Conservation (phyloP, 1,140 invertebrate species). For the Drosophila gunungcola region DNA sequence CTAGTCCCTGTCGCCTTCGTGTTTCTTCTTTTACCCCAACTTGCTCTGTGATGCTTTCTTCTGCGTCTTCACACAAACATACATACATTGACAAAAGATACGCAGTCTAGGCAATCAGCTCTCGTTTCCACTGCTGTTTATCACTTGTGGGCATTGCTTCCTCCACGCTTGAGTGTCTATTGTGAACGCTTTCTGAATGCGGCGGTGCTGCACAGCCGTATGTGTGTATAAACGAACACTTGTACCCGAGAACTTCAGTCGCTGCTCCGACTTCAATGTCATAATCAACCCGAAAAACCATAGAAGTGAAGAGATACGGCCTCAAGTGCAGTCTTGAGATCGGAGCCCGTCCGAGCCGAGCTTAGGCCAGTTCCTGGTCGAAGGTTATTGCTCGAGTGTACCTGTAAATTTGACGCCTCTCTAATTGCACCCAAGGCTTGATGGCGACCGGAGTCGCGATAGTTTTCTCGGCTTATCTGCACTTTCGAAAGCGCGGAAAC, state of each 20-base stretch:
- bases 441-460: conserved; percentile 17
- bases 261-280: conserved; percentile 68
- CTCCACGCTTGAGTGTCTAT: conserved; percentile 58
- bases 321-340: conserved; percentile 45
- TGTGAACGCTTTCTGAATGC: conserved; percentile 59
- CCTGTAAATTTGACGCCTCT: conserved; percentile 42
- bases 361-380: conserved; percentile 25
- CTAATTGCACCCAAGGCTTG: conserved; percentile 52
- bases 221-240: conserved; percentile 10
- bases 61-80: conserved; percentile 14
- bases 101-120: conserved; percentile 63
- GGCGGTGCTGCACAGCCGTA: conserved; percentile 11
- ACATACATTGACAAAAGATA: conserved; percentile 49
- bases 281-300: conserved; percentile 64
- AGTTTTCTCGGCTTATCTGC: conserved; percentile 28
- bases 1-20: not conserved
- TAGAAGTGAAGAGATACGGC: conserved; percentile 14
- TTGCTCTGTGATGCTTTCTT: conserved; percentile 57
- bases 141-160: conserved; percentile 59
- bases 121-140: conserved; percentile 56
- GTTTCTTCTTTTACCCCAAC: conserved; percentile 57
- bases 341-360: conserved; percentile 5
- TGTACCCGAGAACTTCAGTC: conserved; percentile 48
- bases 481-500: conserved; percentile 47
- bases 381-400: conserved; percentile 25